Conservation (phyloP, 2,113 vertebrate species). For the Podarcis cretensis region DNA sequence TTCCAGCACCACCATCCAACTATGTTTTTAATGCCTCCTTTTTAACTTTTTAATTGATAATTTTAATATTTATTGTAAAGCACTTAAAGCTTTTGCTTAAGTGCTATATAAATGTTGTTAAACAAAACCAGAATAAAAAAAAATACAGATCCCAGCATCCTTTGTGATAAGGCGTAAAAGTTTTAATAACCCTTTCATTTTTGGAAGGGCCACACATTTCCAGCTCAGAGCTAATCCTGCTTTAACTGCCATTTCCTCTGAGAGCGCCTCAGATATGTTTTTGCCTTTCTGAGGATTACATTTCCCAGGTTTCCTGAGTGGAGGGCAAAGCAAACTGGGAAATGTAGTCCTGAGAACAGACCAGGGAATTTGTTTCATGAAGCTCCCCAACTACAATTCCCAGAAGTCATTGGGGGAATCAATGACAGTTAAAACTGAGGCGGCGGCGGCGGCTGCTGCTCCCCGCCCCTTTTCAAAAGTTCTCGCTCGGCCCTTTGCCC, state of each 20-base stretch:
- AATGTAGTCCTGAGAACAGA: background rate
- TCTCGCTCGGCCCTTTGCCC: no score
- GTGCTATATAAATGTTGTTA: no score
- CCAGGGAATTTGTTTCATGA: background rate
- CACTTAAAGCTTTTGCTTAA: no score
- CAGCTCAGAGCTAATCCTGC: background rate
- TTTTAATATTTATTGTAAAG: no score
- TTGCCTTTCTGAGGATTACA: background rate
- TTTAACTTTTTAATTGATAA: no score
- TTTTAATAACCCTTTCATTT: background rate
- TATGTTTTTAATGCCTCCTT: background rate
- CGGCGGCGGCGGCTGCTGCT: no score
- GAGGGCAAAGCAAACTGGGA: background rate
- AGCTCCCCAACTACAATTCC: background rate
- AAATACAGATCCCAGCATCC: background rate
- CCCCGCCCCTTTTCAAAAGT: no score
- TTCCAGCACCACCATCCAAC: no score
- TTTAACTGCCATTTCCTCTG: background rate
- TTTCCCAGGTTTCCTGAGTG: background rate
- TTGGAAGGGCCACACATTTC: background rate
- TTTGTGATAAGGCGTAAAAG: background rate
- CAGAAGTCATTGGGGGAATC: background rate
- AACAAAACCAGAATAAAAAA: no score
- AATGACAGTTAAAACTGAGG: background rate
- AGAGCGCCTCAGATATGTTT: background rate